phyloP scores from a whole-genome alignment of 64 coral and sea anemone genomes.

The Montipora capricornis region DNA sequence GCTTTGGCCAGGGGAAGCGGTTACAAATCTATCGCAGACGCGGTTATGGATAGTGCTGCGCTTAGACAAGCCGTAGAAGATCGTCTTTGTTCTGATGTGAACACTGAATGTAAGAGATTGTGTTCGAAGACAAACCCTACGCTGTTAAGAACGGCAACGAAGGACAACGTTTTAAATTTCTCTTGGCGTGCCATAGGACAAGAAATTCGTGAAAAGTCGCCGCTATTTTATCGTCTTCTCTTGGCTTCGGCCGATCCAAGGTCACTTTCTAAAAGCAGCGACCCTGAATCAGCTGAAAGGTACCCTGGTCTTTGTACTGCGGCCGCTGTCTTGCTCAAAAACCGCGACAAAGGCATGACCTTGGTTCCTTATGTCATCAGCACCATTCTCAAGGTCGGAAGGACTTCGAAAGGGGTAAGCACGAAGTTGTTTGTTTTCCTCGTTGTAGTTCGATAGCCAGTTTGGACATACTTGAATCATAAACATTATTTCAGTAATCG shows the following conservation, averaged over 20 bases:
- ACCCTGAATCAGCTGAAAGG: background rate
- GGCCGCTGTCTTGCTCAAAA: background rate
- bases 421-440: background rate
- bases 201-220: constrained; percentile 35
- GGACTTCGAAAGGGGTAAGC: background rate
- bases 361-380: constrained; percentile 4
- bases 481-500: background rate
- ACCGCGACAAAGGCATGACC: background rate
- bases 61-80: constrained; percentile 13
- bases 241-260: background rate
- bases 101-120: constrained; percentile 36
- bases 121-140: constrained; percentile 12
- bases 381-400: background rate
- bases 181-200: constrained; percentile 15
- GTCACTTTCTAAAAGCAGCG: background rate
- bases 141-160: background rate
- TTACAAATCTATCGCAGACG: background rate
- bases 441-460: background rate
- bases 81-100: background rate
- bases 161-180: background rate
- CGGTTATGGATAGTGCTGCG: background rate
- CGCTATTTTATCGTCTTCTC: background rate
- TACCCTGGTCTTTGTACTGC: background rate
- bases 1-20: background rate
- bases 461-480: background rate